Percentiles rank a stretch among this genome's conserved stretches.
These are phyloP conservation scores for Heteromormyrus szaboi DNA, from an alignment of 2,797 vertebrate genomes.

Conservation along the genomic window DNA sequence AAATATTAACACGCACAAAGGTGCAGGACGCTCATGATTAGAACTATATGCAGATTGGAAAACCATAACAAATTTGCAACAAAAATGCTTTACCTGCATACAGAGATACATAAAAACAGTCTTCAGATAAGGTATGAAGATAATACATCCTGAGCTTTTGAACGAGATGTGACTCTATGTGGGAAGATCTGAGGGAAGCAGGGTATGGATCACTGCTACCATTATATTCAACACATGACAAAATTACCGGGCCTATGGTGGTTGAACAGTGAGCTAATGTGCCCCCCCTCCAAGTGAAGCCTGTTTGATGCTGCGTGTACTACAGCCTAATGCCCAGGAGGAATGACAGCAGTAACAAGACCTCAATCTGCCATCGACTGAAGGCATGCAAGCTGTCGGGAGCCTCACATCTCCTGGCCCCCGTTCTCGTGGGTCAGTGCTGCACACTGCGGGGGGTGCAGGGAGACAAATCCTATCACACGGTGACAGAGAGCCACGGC, in stretches of 20 bases:
- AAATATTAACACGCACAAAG: conserved; percentile 43
- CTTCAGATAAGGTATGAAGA: background rate
- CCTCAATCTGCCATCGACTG: conserved; percentile 43
- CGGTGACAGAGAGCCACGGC: conserved; percentile 7
- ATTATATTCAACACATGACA: background rate
- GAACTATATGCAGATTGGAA: background rate
- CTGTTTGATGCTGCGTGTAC: background rate
- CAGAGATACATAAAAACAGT: background rate
- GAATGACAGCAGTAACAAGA: conserved; percentile 37
- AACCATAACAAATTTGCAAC: background rate
- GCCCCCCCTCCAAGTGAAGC: background rate
- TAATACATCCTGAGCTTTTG: background rate
- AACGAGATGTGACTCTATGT: background rate
- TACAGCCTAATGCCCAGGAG: background rate
- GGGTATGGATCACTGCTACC: background rate
- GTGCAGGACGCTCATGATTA: conserved; percentile 38
- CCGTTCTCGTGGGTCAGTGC: conserved; percentile 54
- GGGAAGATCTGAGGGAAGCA: background rate
- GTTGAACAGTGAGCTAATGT: background rate
- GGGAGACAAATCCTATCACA: conserved; percentile 30
- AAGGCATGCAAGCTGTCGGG: conserved; percentile 63
- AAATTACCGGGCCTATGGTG: background rate
- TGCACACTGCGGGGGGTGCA: conserved; percentile 51
- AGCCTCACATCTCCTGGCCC: conserved; percentile 48
- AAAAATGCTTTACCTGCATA: background rate